Base-by-base conservation (phyloP, 2,113 vertebrate species). In the Pygoscelis antarcticus region DNA sequence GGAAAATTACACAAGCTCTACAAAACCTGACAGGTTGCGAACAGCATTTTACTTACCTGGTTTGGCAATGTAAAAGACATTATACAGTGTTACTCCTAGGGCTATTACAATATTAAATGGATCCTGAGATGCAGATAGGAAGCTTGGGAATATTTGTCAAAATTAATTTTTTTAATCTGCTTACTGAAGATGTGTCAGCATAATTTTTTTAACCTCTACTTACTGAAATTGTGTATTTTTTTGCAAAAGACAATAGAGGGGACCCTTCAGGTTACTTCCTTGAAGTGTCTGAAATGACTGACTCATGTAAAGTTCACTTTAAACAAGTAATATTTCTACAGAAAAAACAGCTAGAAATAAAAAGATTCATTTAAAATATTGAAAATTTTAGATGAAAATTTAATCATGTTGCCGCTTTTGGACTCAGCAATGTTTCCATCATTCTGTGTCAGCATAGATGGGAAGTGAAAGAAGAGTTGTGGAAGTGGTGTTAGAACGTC, bases 81-180 rank as follows among this genome's bases (percentile, higher is more conserved):
- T 62, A 32, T 1, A 38, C 20, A 13, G 17, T 49, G 30, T 44
- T 68, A 47, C 11, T 81, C 32, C 51, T 54, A 46, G 64, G 46
- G 36, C 47, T 87, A 7, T 83, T 79, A 12, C 68, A 55, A 34
- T 74, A 79, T 88, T 79, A 90, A 74, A 34, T 42, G 54, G 30
- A 90, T 74, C 38, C 29, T 82, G 78, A 88, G 58, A 47, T 68
- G 34, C 42, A 89, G 42, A 51, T 17, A 65, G 60, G n/a, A 76
- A 66, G 14, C 49, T 79, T 55, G 40, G 44, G 46, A 90, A n/a
- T 85, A 72, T 82, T 66, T 88, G 75, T 94, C 52, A 92, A 44
- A 87, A 47, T 19, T 9, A 30, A 4, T 70, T 77, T 52, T 72
- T 89, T 54, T 11, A 81, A 78, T 82, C 57, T 60, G 9, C 30